Evolutionary conservation across 2,888 invertebrate species (phyloP).

Genomic region (Cephus nigrinus): DNA sequence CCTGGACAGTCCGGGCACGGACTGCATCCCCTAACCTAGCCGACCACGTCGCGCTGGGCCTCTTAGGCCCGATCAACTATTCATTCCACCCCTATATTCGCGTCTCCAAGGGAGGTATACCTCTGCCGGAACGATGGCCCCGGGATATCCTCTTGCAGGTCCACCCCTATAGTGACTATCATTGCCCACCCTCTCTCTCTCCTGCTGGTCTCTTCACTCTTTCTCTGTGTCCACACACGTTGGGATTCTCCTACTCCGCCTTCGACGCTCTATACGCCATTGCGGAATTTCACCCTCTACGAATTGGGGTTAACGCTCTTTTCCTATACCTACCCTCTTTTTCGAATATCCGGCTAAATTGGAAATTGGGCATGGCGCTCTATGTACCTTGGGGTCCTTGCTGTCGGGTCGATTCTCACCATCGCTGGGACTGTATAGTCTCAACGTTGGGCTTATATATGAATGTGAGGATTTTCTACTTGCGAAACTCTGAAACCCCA

Average conservation of each 20-base stretch:
- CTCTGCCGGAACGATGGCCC: neutral
- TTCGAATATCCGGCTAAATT: neutral
- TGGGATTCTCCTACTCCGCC: neutral
- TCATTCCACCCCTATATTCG: conserved; percentile 28
- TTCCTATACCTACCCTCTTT: neutral
- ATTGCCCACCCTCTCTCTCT: neutral
- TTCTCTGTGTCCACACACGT: neutral
- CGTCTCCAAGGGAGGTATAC: conserved; percentile 4
- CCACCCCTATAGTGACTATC: neutral
- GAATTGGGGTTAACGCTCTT: neutral
- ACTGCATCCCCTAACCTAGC: conserved; percentile 33
- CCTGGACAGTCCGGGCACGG: conserved; percentile 38
- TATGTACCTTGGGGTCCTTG: neutral
- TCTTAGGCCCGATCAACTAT: conserved; percentile 50
- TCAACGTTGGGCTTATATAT: neutral
- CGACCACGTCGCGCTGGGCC: conserved; percentile 39
- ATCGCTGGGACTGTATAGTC: neutral
- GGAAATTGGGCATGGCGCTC: neutral
- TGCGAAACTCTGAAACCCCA: neutral
- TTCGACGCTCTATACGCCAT: neutral
- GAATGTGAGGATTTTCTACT: neutral
- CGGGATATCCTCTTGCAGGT: neutral
- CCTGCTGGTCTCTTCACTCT: neutral
- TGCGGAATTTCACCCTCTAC: neutral
- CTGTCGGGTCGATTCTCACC: neutral